phyloP scores from a whole-genome alignment of 2,113 vertebrate genomes.

The Cheirogaleus medius region DNA sequence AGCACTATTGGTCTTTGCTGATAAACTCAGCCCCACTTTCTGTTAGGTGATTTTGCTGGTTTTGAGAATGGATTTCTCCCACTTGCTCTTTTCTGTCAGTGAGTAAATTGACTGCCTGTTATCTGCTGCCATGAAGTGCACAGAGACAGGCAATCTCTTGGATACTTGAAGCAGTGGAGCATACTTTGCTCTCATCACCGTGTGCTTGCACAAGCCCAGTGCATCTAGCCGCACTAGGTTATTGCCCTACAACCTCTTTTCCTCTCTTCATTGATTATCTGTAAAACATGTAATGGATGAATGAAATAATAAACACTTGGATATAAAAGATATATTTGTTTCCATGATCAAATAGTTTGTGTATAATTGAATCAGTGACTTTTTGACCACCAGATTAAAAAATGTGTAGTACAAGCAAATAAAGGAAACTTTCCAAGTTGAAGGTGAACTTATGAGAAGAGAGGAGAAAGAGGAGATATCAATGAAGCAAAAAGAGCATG shows the following conservation, averaged over 20 bases:
- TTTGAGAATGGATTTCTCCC: slow-evolving; percentile 3
- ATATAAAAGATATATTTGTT: not conserved
- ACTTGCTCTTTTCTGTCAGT: not conserved
- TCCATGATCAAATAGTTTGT: not conserved
- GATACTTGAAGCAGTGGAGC: too few species aligned
- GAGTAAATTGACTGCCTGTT: not conserved
- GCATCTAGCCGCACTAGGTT: not conserved
- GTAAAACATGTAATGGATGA: not conserved
- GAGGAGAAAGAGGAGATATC: not conserved
- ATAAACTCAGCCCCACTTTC: not conserved
- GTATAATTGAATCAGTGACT: not conserved
- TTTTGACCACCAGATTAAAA: not conserved
- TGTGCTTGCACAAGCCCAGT: not conserved
- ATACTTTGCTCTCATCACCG: fast-evolving
- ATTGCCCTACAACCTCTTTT: not conserved
- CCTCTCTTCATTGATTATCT: not conserved
- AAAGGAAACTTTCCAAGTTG: not conserved
- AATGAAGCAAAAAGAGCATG: not conserved
- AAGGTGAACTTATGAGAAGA: not conserved
- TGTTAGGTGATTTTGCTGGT: not conserved
- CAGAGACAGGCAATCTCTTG: not conserved
- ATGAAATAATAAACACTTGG: not conserved
- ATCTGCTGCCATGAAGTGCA: not conserved
- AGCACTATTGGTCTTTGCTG: not conserved
- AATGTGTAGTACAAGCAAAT: not conserved